Evolutionary conservation across 2,113 vertebrate species (phyloP), one percentile per base, ranked within the genome.

Genomic region (Albula goreensis): DNA sequence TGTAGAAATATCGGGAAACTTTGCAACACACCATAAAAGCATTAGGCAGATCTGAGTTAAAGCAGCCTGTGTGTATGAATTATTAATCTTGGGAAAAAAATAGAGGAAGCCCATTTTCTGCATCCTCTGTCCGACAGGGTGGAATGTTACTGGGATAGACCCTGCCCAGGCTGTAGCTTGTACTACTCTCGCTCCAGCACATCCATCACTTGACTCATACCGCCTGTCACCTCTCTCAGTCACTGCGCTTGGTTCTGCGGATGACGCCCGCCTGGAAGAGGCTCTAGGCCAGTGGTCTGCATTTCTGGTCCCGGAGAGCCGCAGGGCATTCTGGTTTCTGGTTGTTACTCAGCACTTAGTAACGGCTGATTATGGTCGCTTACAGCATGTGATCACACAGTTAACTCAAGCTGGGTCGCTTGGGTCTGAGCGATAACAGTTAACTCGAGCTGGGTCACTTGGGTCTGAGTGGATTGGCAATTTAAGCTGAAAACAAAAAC

Each of bases 51-150:
- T 51, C 15, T 79, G 31, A 80, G 41, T 60, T 80, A 81, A 63
- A 57, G 78, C 25, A 31, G 79, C 78, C 53, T 50, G 51, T 49
- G 41, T 56, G 56, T 25, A 81, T 86, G 63, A 77, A 86, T 86
- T 81, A 82, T 86, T 63, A 4, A 82, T 82, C 11, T 22, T 12
- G 50, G 50, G 25, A 25, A 74, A 78, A 25, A 85, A 52, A 41
- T 41, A 25, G 85, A 77, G n/a, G 49, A 86, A 86, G 41, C 63
- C 8, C 6, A 48, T 82, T 85, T 85, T 81, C 80, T 82, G 41
- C 22, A 60, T 41, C n/a, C 51, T 49, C 56, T 19, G 22, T 80
- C 7, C 19, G 22, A 81, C 52, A 81, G 50, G n/a, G 57, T 17
- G 63, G 56, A 49, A 79, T 70, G 70, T 22, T 1, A 31, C 60